These are phyloP conservation scores for Hypena proboscidalis DNA, from an alignment of 2,888 invertebrate genomes.

Conservation along the genomic window DNA sequence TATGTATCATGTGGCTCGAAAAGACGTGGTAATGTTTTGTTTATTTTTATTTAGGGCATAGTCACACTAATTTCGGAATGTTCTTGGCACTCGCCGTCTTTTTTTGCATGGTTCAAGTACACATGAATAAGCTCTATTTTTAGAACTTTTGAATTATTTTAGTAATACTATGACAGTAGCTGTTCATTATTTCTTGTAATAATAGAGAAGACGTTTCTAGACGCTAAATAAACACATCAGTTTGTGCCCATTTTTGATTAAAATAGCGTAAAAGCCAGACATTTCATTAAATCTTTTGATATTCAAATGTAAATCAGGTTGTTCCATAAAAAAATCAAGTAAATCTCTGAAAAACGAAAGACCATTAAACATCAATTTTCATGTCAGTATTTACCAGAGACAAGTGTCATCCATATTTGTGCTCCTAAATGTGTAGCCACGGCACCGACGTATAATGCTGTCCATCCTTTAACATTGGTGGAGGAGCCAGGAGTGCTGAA, in stretches of 20 bases:
- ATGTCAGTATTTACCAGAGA: conserved; percentile 88
- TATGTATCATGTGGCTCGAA: conserved; percentile 10
- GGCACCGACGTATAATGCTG: conserved; percentile 90
- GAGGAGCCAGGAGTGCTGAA: conserved; percentile 60
- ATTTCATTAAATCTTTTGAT: no score
- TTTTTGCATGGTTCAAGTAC: conserved; percentile 13
- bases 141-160: conserved; percentile 6
- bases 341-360: no score
- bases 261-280: no score
- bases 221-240: no score
- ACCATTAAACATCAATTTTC: no score
- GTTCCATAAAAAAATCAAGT: no score
- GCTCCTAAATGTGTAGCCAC: conserved; percentile 94
- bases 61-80: neutral
- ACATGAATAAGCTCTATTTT: conserved; percentile 26
- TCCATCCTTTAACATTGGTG: conserved; percentile 71
- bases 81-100: conserved; percentile 28
- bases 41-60: conserved; percentile 1
- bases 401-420: conserved; percentile 97
- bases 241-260: no score
- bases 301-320: no score
- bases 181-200: no score
- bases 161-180: no score
- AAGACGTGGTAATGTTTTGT: neutral
- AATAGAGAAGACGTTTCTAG: no score